Conservation (phyloP, 2,888 invertebrate species). For the Hoplodrina ambigua region DNA sequence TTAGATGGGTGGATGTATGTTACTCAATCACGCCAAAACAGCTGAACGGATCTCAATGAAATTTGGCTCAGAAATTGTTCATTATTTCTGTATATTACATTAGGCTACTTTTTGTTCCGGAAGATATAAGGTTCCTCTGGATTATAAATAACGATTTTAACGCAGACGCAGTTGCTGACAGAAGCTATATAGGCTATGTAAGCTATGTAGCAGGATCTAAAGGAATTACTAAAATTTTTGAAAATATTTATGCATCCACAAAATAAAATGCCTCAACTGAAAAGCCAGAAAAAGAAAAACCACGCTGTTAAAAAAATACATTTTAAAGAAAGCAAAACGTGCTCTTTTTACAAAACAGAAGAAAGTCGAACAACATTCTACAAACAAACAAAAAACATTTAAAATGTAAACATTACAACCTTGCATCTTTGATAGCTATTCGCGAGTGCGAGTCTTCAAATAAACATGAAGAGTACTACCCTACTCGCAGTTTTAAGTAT, state of each 20-base stretch:
- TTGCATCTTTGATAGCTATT: slow-evolving; percentile 50
- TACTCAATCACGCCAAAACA: too few relatives aligned
- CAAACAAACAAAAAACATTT: slow-evolving; percentile 36
- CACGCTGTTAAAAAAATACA: slow-evolving; percentile 1
- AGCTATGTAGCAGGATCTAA: not conserved
- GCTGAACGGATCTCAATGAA: too few relatives aligned
- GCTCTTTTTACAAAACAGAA: slow-evolving; percentile 40
- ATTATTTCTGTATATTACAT: too few relatives aligned
- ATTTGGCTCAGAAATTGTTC: too few relatives aligned
- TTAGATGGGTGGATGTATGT: too few relatives aligned
- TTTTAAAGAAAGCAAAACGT: slow-evolving; percentile 41
- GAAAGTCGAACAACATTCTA: slow-evolving; percentile 12
- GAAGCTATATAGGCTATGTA: too few relatives aligned
- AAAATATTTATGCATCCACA: not conserved
- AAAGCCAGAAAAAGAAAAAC: slow-evolving; percentile 14
- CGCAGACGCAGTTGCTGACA: too few relatives aligned
- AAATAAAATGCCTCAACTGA: not conserved
- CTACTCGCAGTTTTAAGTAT: slow-evolving; percentile 37
- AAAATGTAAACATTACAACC: slow-evolving; percentile 43
- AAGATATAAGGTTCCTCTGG: too few relatives aligned
- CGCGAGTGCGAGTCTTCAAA: slow-evolving; percentile 33
- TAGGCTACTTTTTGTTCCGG: too few relatives aligned
- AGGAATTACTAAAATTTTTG: too few relatives aligned
- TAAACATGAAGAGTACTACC: slow-evolving; percentile 30
- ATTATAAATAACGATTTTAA: too few relatives aligned